Conservation (phyloP, 2,888 invertebrate species). For the Eupithecia tripunctaria region DNA sequence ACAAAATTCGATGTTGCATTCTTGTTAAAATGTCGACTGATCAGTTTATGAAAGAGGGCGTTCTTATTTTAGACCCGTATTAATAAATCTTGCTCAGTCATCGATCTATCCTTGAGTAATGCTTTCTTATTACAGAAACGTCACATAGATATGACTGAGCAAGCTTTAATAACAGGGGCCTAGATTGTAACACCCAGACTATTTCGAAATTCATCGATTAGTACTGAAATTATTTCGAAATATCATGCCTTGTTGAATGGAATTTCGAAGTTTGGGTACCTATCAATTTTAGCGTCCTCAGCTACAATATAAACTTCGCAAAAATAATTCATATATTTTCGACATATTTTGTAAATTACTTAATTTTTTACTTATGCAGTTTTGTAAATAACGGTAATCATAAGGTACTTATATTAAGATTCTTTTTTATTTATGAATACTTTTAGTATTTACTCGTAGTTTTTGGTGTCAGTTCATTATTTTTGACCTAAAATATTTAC, state of each 20-base stretch:
- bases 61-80: background rate
- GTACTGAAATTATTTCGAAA: background rate
- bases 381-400: conserved; percentile 40
- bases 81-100: too few species aligned
- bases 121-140: too few species aligned
- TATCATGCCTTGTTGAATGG: background rate
- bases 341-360: conserved; percentile 30
- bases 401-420: conserved; percentile 29
- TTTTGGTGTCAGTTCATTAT: conserved; percentile 25
- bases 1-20: background rate
- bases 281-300: background rate
- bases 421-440: conserved; percentile 41
- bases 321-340: conserved; percentile 8
- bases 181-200: background rate
- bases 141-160: too few species aligned
- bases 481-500: conserved; percentile 26
- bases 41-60: background rate
- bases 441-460: conserved; percentile 35
- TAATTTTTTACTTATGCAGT: conserved; percentile 27
- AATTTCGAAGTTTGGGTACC: background rate
- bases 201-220: background rate
- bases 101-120: too few species aligned
- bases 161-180: too few species aligned
- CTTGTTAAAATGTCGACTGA: background rate
- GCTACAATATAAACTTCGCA: background rate